Percentiles rank a stretch among this genome's conserved stretches.
phyloP scores from a whole-genome alignment of 2,113 vertebrate genomes.

The Meriones unguiculatus region DNA sequence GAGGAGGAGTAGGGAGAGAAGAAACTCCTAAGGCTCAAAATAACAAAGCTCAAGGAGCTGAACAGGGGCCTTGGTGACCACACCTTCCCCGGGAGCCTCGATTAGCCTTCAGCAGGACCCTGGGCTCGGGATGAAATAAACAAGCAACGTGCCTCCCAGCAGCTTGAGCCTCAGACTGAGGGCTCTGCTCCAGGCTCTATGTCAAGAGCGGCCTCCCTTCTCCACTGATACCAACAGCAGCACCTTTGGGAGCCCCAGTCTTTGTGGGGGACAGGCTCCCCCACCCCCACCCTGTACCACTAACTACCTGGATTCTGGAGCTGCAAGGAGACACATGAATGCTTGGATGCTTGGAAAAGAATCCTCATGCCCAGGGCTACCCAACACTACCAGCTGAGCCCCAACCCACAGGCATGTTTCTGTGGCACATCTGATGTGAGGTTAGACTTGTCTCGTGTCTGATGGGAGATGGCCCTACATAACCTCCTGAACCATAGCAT shows the following conservation, averaged over 20 bases:
- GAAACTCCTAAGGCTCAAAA: not conserved
- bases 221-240: not conserved
- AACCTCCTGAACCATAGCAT: not conserved
- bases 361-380: not conserved
- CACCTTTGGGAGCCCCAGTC: not conserved
- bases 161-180: not conserved
- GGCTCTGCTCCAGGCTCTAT: not conserved
- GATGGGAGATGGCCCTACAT: not conserved
- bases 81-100: not conserved
- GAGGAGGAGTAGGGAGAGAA: not conserved
- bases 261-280: not conserved
- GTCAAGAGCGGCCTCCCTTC: too few species aligned
- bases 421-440: too few species aligned
- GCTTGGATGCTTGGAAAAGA: not conserved
- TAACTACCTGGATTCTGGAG: not conserved
- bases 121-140: not conserved
- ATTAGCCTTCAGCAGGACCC: not conserved
- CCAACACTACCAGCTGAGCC: not conserved
- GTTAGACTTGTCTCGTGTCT: not conserved
- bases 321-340: not conserved
- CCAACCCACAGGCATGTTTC: too few species aligned
- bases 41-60: not conserved
- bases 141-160: not conserved
- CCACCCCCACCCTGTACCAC: not conserved
- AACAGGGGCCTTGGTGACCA: not conserved